phyloP scores from a whole-genome alignment of 2,888 invertebrate genomes.

The Poecilobothrus nobilitatus region DNA sequence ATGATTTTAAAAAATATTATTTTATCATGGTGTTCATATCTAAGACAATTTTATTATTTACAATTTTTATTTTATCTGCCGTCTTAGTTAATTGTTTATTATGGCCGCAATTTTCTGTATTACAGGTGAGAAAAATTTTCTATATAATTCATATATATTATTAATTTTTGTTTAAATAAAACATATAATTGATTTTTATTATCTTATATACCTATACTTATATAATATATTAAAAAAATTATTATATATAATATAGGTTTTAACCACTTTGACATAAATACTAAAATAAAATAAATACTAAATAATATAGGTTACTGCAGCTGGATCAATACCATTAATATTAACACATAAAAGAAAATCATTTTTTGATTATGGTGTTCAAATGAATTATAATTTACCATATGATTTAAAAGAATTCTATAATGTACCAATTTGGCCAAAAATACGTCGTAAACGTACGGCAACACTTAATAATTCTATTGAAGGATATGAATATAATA shows the following conservation, averaged over 20 bases:
- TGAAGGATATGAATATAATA: neutral
- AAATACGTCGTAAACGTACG: conserved; percentile 13
- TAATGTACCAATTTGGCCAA: conserved; percentile 39
- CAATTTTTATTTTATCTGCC: neutral
- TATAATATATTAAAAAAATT: no score
- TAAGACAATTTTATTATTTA: neutral
- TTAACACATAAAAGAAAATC: conserved; percentile 36
- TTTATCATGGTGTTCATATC: neutral
- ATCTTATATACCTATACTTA: no score
- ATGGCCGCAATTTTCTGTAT: neutral
- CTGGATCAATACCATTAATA: conserved; percentile 38
- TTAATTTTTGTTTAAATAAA: no score
- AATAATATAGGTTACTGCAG: conserved; percentile 33
- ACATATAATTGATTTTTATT: no score
- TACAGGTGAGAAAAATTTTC: neutral
- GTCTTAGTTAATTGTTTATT: neutral
- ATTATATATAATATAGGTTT: no score
- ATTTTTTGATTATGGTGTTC: conserved; percentile 41
- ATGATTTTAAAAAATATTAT: neutral
- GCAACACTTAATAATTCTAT: neutral
- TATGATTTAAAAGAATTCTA: conserved; percentile 33
- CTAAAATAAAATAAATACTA: neutral
- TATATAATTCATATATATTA: no score
- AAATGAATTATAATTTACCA: conserved; percentile 38
- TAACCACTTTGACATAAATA: neutral